phyloP scores from a whole-genome alignment of 2,797 vertebrate species.

The Sebastes miniatus region DNA sequence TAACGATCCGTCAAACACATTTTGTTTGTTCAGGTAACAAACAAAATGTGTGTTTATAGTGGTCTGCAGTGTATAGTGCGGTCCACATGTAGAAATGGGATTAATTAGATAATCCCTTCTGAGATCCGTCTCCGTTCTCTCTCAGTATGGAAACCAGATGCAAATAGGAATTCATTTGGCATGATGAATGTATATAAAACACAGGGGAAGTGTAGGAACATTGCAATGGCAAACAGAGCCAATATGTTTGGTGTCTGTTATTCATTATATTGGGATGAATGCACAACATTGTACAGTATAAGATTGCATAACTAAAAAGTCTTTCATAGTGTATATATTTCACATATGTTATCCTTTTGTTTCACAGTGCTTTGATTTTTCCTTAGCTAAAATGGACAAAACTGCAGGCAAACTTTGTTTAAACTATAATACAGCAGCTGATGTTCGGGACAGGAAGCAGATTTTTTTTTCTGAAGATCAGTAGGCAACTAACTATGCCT shows the following conservation, averaged over 20 bases:
- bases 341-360: background rate
- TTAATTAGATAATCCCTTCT: slow-evolving; percentile 45
- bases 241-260: slow-evolving; percentile 1
- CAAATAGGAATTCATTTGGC: slow-evolving; percentile 39
- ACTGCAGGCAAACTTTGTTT: background rate
- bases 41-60: slow-evolving; percentile 12
- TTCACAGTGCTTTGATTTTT: slow-evolving; percentile 1
- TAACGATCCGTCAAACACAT: background rate
- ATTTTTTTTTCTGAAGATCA: background rate
- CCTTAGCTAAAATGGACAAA: background rate
- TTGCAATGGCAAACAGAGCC: slow-evolving; percentile 2
- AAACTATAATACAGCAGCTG: background rate
- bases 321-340: background rate
- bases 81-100: background rate
- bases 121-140: slow-evolving; percentile 16
- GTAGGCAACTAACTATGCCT: background rate
- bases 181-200: slow-evolving; percentile 36
- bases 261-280: slow-evolving; percentile 22
- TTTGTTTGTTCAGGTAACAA: slow-evolving; percentile 10
- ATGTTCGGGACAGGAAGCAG: background rate
- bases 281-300: slow-evolving; percentile 1
- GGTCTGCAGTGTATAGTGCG: background rate
- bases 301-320: background rate
- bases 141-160: slow-evolving; percentile 57
- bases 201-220: slow-evolving; percentile 29